Percentiles rank a stretch among this genome's conserved stretches.
These are phyloP conservation scores for Poeciliopsis prolifica DNA, from an alignment of 2,113 vertebrate species.

Conservation along the genomic window DNA sequence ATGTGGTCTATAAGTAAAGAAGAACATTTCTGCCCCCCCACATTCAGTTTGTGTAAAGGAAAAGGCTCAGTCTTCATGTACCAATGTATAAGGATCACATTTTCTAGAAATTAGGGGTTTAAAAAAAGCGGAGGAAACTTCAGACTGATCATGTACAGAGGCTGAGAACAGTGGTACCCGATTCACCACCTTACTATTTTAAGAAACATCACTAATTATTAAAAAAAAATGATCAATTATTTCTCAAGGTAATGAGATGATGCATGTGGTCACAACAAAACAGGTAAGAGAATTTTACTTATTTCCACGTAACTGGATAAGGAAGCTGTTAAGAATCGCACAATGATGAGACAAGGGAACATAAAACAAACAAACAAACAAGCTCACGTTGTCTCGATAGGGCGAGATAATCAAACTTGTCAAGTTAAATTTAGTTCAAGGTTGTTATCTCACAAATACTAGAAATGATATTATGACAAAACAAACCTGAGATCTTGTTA, in stretches of 20 bases:
- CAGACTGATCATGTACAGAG: not conserved
- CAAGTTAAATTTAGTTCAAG: not conserved
- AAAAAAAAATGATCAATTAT: not conserved
- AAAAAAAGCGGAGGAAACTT: not conserved
- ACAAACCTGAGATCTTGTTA: not conserved
- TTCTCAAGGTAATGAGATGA: not conserved
- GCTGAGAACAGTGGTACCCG: too few species aligned
- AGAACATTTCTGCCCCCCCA: not conserved
- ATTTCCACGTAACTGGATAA: not conserved
- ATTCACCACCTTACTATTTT: not conserved
- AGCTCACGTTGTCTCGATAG: not conserved
- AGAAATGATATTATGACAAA: not conserved
- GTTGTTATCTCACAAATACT: not conserved
- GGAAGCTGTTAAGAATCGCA: not conserved
- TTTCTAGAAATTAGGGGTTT: not conserved
- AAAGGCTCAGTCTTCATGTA: not conserved
- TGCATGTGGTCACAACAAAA: not conserved
- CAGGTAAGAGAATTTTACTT: not conserved
- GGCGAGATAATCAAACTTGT: not conserved
- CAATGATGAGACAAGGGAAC: not conserved
- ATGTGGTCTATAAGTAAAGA: not conserved
- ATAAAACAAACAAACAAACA: not conserved
- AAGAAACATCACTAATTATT: not conserved
- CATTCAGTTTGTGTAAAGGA: not conserved
- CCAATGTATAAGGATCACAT: not conserved